A percentile compares a stretch with the other conserved stretches of the same genome.
These are phyloP conservation scores for Xenopus borealis DNA, from an alignment of 2,113 vertebrate species.

Conservation along the genomic window DNA sequence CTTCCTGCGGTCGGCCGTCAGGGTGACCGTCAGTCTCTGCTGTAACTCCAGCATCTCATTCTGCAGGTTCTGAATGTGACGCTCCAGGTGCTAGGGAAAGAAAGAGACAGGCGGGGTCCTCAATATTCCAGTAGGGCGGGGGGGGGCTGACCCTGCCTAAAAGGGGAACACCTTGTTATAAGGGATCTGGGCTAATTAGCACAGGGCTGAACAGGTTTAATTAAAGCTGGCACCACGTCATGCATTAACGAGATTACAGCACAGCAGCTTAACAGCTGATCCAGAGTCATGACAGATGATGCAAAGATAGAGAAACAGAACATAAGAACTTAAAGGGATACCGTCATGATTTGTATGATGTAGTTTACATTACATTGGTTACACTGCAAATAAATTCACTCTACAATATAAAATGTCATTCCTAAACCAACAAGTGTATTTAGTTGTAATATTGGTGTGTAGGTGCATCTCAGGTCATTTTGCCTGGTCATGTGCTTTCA, in stretches of 20 bases:
- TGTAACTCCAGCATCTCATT: conserved; percentile 65
- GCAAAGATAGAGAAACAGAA: not conserved
- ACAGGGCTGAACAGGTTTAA: conserved; percentile 22
- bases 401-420: no score
- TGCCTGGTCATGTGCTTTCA: no score
- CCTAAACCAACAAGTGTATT: no score
- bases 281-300: conserved; percentile 37
- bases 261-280: conserved; percentile 32
- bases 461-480: no score
- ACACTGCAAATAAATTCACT: no score
- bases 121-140: not conserved
- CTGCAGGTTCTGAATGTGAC: conserved; percentile 65
- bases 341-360: no score
- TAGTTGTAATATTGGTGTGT: no score
- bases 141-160: not conserved
- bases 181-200: not conserved
- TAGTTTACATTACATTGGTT: no score
- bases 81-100: conserved; percentile 63
- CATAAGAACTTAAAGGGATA: no score
- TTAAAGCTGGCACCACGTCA: conserved; percentile 16
- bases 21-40: conserved; percentile 66
- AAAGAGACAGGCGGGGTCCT: not conserved
- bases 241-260: conserved; percentile 22
- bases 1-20: conserved; percentile 69
- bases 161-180: not conserved